These are phyloP conservation scores for Drosophila watanabei DNA, from an alignment of 1,140 invertebrate genomes.

Conservation along the genomic window DNA sequence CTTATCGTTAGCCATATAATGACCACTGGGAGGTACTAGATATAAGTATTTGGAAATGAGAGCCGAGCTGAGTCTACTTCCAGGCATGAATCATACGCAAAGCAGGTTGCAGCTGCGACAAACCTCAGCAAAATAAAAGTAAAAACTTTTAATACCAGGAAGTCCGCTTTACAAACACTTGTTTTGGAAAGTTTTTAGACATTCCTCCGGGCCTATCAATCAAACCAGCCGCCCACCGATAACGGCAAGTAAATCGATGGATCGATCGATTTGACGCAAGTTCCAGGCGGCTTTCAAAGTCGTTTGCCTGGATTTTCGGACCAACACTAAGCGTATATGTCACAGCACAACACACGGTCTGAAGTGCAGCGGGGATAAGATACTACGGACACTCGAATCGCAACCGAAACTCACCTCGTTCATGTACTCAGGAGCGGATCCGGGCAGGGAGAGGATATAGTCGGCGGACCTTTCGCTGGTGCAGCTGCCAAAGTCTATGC, in stretches of 20 bases:
- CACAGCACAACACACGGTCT: conserved; percentile 49
- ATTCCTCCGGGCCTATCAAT: conserved; percentile 61
- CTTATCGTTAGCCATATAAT: conserved; percentile 63
- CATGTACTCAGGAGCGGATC: conserved; percentile 86
- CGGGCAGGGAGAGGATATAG: conserved; percentile 87
- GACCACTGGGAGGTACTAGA: conserved; percentile 29
- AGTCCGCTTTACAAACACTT: conserved; percentile 60
- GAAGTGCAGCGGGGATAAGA: conserved; percentile 74
- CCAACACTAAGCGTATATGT: conserved; percentile 8
- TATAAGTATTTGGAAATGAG: conserved; percentile 13
- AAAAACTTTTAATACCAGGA: conserved; percentile 38
- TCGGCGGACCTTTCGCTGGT: conserved; percentile 86
- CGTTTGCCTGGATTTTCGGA: conserved; percentile 47
- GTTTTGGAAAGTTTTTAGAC: conserved; percentile 74
- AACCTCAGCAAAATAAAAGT: conserved; percentile 6
- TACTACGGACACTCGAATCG: conserved; percentile 30
- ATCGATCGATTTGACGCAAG: conserved; percentile 59
- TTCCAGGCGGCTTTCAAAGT: conserved; percentile 61
- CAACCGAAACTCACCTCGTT: conserved; percentile 86
- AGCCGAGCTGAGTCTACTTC: not conserved
- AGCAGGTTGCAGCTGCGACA: conserved; percentile 9
- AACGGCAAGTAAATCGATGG: conserved; percentile 42
- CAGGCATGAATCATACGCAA: conserved; percentile 35
- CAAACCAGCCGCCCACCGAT: conserved; percentile 45
- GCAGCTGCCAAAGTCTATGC: conserved; percentile 86